Conservation (phyloP, 2,797 vertebrate genomes). For the Crocidura indochinensis region DNA sequence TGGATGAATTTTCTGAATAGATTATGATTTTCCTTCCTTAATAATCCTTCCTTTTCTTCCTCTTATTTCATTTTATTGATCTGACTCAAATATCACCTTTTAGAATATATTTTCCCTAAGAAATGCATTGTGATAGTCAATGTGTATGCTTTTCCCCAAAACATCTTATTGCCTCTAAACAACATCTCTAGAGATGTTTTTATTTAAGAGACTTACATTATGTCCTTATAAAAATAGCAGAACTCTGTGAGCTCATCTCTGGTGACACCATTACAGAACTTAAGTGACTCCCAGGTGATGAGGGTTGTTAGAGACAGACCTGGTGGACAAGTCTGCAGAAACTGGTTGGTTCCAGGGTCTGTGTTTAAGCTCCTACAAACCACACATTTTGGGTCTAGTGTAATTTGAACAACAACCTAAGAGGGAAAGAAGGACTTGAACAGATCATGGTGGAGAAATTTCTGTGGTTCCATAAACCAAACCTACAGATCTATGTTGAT, state of each 20-base stretch:
- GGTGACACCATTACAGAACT: not conserved
- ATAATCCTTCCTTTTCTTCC: not conserved
- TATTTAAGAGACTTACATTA: not conserved
- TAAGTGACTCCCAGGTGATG: not conserved
- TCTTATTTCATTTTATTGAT: not conserved
- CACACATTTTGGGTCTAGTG: not conserved
- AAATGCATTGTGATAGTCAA: not conserved
- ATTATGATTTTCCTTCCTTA: not conserved
- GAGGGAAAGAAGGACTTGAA: not conserved
- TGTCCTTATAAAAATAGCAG: not conserved
- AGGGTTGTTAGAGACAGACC: not conserved
- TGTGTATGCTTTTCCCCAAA: not conserved
- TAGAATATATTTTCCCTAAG: not conserved
- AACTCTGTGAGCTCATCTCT: not conserved
- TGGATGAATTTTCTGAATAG: not conserved
- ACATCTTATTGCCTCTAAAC: not conserved
- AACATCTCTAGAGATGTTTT: conserved; percentile 13
- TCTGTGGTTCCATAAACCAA: not conserved
- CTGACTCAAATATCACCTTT: conserved; percentile 37
- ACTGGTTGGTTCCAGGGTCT: not conserved
- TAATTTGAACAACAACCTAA: not conserved
- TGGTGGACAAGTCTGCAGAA: not conserved
- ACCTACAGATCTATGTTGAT: not conserved
- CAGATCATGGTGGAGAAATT: not conserved
- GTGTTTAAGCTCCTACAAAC: not conserved